Percentiles rank a stretch among this genome's conserved stretches.
phyloP scores from a whole-genome alignment of 2,113 vertebrate genomes.

The Stomatorhinus ivindoensis region DNA sequence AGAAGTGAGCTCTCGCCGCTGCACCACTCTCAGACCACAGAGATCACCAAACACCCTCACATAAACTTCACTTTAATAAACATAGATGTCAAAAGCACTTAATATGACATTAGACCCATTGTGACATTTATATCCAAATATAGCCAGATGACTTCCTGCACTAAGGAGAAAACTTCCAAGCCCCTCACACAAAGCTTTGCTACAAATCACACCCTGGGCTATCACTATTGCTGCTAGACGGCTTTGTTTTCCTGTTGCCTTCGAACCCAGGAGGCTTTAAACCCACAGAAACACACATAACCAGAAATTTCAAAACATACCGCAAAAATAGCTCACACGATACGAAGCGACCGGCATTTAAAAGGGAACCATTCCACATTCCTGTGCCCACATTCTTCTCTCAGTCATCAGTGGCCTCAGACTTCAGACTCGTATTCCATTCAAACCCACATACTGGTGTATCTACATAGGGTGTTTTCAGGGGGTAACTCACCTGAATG shows the following conservation, averaged over 20 bases:
- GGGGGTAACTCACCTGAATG: conserved; percentile 78
- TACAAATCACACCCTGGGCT: neutral
- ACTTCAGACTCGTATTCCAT: neutral
- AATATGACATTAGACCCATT: neutral
- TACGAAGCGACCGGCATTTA: neutral
- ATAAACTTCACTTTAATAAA: neutral
- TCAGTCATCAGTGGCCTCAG: neutral
- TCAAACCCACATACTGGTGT: neutral
- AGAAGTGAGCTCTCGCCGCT: neutral
- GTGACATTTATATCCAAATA: neutral
- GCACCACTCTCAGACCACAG: neutral
- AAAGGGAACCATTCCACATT: neutral
- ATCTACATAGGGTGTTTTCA: neutral
- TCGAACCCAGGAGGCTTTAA: neutral
- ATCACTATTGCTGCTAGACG: neutral
- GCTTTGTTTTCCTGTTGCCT: neutral
- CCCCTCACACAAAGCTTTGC: neutral
- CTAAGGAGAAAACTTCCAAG: neutral
- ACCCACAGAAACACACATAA: neutral
- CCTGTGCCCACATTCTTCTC: neutral
- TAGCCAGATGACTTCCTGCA: neutral
- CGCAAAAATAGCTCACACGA: neutral
- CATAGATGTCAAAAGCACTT: neutral
- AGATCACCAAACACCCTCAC: neutral
- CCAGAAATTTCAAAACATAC: neutral